These are phyloP conservation scores for Philaenus spumarius DNA, from an alignment of 1,140 invertebrate species.

Conservation along the genomic window DNA sequence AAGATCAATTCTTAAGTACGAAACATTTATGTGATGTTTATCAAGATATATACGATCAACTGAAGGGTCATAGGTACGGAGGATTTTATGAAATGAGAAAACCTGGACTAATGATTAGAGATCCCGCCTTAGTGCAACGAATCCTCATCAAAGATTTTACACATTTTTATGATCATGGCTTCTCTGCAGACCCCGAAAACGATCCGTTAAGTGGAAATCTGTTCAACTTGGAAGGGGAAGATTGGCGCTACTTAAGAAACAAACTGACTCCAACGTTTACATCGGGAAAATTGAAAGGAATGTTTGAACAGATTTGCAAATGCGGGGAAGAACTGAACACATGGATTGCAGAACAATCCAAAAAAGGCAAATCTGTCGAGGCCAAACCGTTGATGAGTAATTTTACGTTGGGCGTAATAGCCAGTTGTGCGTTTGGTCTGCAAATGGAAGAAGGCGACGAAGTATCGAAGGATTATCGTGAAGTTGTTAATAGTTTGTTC, in stretches of 20 bases:
- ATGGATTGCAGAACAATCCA: constrained; percentile 32
- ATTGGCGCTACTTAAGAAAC: constrained; percentile 45
- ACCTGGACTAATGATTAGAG: constrained; percentile 45
- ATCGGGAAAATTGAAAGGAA: constrained; percentile 47
- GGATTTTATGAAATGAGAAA: constrained; percentile 30
- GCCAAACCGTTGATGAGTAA: constrained; percentile 30
- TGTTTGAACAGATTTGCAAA: constrained; percentile 44
- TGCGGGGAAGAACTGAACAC: constrained; percentile 37
- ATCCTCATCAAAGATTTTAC: constrained; percentile 50
- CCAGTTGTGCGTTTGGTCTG: constrained; percentile 38
- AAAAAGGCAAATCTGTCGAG: constrained; percentile 37
- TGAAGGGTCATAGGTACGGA: constrained; percentile 15
- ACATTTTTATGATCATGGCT: constrained; percentile 43
- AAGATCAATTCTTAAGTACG: constrained; percentile 9
- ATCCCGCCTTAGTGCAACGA: constrained; percentile 46
- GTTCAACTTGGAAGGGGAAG: constrained; percentile 40
- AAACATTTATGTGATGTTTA: constrained; percentile 4
- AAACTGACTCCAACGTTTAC: constrained; percentile 51
- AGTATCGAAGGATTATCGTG: not conserved
- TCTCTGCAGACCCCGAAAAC: constrained; percentile 40
- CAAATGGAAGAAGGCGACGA: constrained; percentile 1
- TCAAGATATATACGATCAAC: constrained; percentile 17
- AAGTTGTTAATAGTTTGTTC: constrained; percentile 4
- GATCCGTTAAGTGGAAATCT: constrained; percentile 49
- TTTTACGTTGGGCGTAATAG: constrained; percentile 34